phyloP scores from a whole-genome alignment of 2,888 invertebrate genomes.

The Drosophila mulleri region DNA sequence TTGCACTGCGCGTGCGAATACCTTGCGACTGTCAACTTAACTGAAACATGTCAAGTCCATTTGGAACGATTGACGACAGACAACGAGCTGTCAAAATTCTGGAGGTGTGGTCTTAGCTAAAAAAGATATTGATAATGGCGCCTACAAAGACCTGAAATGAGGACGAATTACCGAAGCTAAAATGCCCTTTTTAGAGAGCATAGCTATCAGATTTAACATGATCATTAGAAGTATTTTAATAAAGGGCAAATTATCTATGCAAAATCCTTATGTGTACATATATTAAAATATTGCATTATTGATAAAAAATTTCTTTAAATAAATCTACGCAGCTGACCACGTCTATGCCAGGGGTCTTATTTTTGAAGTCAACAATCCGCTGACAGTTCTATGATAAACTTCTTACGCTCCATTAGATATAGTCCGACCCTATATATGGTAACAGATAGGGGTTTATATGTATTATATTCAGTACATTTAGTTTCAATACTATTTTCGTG shows the following conservation, averaged over 20 bases:
- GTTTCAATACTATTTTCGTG: neutral
- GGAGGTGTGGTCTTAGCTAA: constrained; percentile 8
- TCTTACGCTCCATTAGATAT: neutral
- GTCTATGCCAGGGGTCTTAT: neutral
- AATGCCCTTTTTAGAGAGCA: neutral
- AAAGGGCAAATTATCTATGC: neutral
- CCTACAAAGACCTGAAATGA: constrained; percentile 14
- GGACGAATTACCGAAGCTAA: neutral
- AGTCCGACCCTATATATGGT: neutral
- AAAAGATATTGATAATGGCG: constrained; percentile 41
- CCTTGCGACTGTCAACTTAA: constrained; percentile 36
- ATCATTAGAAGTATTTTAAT: neutral
- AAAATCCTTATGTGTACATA: neutral
- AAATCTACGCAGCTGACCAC: neutral
- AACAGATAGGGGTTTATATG: neutral
- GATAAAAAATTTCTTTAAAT: constrained; percentile 1
- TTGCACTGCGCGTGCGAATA: constrained; percentile 25
- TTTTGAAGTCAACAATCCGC: neutral
- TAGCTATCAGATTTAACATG: neutral
- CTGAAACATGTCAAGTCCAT: constrained; percentile 20
- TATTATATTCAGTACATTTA: neutral
- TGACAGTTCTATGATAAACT: neutral
- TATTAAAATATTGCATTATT: neutral
- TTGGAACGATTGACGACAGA: constrained; percentile 30
- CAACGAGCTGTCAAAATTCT: constrained; percentile 41